Conservation (phyloP, 2,888 invertebrate genomes). For the Spodoptera exigua region DNA sequence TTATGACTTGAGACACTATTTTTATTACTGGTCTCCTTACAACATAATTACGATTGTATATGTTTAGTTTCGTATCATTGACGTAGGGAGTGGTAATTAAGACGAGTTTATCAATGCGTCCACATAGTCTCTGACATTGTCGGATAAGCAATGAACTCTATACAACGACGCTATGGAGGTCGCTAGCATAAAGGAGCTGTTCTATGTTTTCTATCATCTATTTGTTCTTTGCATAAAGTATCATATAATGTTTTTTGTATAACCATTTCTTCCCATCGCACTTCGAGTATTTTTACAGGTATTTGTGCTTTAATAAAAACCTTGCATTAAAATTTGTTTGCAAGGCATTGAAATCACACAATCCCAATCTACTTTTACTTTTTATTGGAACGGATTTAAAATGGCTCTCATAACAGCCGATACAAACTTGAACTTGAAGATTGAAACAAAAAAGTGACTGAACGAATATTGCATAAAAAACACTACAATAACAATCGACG, state of each 20-base stretch:
- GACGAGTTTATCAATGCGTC: conserved; percentile 61
- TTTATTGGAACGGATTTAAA: too few relatives aligned
- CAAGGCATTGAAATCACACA: too few relatives aligned
- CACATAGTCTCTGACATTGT: conserved; percentile 60
- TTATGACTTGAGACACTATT: conserved; percentile 29
- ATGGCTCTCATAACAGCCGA: background rate
- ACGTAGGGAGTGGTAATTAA: conserved; percentile 62
- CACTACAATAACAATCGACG: conserved; percentile 33
- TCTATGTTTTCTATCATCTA: conserved; percentile 25
- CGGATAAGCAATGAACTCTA: conserved; percentile 59
- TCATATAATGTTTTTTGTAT: too few relatives aligned
- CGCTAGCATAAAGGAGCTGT: conserved; percentile 25
- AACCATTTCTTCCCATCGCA: too few relatives aligned
- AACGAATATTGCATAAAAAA: conserved; percentile 10
- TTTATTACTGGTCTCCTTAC: conserved; percentile 49
- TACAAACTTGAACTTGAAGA: background rate
- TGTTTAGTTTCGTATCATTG: conserved; percentile 57
- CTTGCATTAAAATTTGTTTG: background rate
- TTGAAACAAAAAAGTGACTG: conserved; percentile 4
- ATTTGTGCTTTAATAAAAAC: too few relatives aligned
- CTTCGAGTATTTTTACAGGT: too few relatives aligned
- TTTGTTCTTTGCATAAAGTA: background rate
- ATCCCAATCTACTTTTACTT: too few relatives aligned
- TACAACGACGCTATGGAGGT: conserved; percentile 41
- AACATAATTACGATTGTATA: conserved; percentile 39